A percentile compares a stretch with the other conserved stretches of the same genome.
phyloP scores from a whole-genome alignment of 2,888 invertebrate species.

The Hybos culiciformis region DNA sequence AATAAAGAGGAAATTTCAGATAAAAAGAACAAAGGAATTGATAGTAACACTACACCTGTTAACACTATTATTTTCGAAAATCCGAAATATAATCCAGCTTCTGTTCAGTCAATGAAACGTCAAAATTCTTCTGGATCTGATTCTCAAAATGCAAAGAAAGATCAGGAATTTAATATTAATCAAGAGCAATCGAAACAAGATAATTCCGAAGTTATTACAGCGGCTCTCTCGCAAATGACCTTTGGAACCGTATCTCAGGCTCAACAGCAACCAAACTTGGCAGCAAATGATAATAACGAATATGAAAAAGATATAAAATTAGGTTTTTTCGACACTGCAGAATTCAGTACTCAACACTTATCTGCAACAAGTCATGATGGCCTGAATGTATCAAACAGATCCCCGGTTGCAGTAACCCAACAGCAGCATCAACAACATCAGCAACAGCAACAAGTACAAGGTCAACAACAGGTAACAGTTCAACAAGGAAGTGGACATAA shows the following conservation, averaged over 20 bases:
- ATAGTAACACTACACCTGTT: conserved; percentile 61
- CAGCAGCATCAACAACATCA: conserved; percentile 9
- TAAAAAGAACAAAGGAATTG: neutral
- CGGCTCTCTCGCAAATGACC: conserved; percentile 50
- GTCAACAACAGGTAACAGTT: conserved; percentile 21
- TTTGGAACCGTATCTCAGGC: conserved; percentile 35
- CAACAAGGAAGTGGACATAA: conserved; percentile 36
- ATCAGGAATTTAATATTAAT: conserved; percentile 14
- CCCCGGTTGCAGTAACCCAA: conserved; percentile 6
- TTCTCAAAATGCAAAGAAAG: conserved; percentile 14
- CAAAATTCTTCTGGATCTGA: conserved; percentile 28
- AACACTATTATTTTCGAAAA: conserved; percentile 86
- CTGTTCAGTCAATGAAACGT: conserved; percentile 38
- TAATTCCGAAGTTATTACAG: conserved; percentile 35
- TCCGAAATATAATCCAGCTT: conserved; percentile 72
- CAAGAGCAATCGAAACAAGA: conserved; percentile 18
- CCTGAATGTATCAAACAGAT: conserved; percentile 33
- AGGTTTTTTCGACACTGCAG: conserved; percentile 84
- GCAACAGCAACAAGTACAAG: conserved; percentile 32
- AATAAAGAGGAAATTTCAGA: neutral
- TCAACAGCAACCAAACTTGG: conserved; percentile 7
- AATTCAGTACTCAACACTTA: conserved; percentile 52
- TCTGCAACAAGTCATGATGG: conserved; percentile 34
- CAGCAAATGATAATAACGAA: conserved; percentile 43
- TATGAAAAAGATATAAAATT: conserved; percentile 79